Evolutionary conservation across 2,888 invertebrate species (phyloP).

Genomic region (Drosophila seclusa): DNA sequence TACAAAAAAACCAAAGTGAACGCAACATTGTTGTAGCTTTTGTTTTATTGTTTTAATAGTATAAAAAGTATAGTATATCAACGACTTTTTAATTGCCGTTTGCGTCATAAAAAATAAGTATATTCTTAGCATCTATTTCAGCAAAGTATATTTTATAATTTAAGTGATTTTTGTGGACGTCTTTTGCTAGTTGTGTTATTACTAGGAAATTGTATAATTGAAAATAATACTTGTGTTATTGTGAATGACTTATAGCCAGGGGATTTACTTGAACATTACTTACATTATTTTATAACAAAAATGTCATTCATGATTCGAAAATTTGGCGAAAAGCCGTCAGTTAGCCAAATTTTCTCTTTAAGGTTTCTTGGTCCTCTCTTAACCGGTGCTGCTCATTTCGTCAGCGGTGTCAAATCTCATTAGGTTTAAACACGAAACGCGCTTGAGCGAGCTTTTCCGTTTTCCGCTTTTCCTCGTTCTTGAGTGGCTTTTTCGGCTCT

Average conservation of each 20-base stretch:
- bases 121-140: conserved; percentile 3
- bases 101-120: neutral
- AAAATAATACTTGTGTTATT: too few relatives aligned
- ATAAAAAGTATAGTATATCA: neutral
- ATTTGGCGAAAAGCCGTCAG: conserved; percentile 35
- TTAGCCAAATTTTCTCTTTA: conserved; percentile 27
- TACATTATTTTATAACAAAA: neutral
- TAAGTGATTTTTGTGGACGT: neutral
- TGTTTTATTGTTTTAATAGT: conserved; percentile 1
- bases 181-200: neutral
- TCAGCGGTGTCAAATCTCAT: conserved; percentile 69
- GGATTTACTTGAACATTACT: neutral
- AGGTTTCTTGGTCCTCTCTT: conserved; percentile 26
- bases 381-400: conserved; percentile 43
- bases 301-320: neutral
- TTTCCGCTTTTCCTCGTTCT: conserved; percentile 57
- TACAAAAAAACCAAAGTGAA: neutral
- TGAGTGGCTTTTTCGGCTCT: conserved; percentile 55
- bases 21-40: neutral
- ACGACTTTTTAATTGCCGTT: neutral
- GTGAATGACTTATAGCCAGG: neutral
- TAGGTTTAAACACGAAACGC: conserved; percentile 64
- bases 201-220: neutral
- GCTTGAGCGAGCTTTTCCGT: conserved; percentile 78
- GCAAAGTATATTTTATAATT: conserved; percentile 3